Base-by-base conservation (phyloP, 2,113 vertebrate genomes). In the Saguinus midas region DNA sequence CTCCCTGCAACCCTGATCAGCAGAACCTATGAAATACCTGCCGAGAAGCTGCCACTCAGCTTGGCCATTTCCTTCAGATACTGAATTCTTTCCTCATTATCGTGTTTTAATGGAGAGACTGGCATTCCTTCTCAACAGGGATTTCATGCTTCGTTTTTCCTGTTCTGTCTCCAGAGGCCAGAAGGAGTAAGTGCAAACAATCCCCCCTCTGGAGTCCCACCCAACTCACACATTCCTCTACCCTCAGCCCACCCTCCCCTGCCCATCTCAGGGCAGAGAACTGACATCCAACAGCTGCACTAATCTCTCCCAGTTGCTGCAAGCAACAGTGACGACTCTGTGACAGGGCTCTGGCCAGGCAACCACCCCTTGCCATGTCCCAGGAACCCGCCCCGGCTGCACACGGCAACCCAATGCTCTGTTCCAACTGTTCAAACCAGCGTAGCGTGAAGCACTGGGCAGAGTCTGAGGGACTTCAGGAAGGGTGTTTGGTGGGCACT, bases 241-340 rank as follows among this genome's bases (percentile, higher is more conserved):
- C 84, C 96, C 96, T 91, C 81, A 91, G 98, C 97, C 98, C 97
- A 97, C 97, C 94, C 97, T 58, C 87, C 97, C 96, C 18, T 25
- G 75, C 94, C 90, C 90, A 27, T 75, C 94, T 96, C 89, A 58
- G 94, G 75, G 90, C 97, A 88, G 96, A 97, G 97, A 98, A 98
- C 98, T 94, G 98, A 98, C 96, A 98, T 95, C 98, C 98, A 98
- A 97, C 98, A 98, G 98, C 98, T 98, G 98, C 98, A 98, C 87
- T 98, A 97, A 98, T 98, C 98, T 98, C 98, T 97, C 97, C 96
- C 98, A 97, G 98, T 98, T 98, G 98, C 98, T 86, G 94, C 76
- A 87, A 94, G 95, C 79, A 90, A 76, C 84, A 85, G 92, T 27
- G 96, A 97, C 18, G 61, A 97, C 96, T 96, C 95, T 95, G 95